A percentile compares a stretch with the other conserved stretches of the same genome.
These are phyloP conservation scores for Menidia beryllina DNA, from an alignment of 2,113 vertebrate genomes.

Conservation along the genomic window DNA sequence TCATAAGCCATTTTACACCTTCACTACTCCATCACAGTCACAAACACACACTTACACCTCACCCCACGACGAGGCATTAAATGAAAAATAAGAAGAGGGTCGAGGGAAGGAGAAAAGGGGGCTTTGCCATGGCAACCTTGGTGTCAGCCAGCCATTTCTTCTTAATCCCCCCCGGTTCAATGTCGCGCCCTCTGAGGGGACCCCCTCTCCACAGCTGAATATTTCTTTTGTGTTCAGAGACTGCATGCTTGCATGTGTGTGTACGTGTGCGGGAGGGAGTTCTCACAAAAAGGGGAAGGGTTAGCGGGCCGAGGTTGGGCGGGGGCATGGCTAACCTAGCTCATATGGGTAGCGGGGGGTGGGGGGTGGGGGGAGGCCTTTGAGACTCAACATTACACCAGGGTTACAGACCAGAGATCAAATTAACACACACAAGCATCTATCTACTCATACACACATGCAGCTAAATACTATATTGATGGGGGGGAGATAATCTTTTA, in stretches of 20 bases:
- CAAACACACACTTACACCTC: slow-evolving; percentile 53
- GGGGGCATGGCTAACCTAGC: slow-evolving; percentile 78
- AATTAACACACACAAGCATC: not conserved
- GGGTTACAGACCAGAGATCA: slow-evolving; percentile 63
- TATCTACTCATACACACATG: slow-evolving; percentile 19
- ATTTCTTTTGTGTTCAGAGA: slow-evolving; percentile 78
- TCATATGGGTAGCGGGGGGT: slow-evolving; percentile 76
- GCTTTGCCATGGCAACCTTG: slow-evolving; percentile 81
- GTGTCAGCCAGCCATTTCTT: slow-evolving; percentile 79
- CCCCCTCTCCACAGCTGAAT: slow-evolving; percentile 81
- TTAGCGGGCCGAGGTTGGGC: slow-evolving; percentile 25
- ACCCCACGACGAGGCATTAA: slow-evolving; percentile 66
- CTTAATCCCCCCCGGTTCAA: slow-evolving; percentile 82
- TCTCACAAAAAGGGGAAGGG: slow-evolving; percentile 26
- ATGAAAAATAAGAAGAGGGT: slow-evolving; percentile 74
- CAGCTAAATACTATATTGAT: slow-evolving; percentile 56
- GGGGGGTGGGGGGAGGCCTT: slow-evolving; percentile 75
- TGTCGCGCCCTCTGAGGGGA: slow-evolving; percentile 73
- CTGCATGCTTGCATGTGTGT: slow-evolving; percentile 23
- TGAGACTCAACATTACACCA: slow-evolving; percentile 77
- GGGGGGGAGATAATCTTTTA: slow-evolving; percentile 71
- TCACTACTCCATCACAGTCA: slow-evolving; percentile 42
- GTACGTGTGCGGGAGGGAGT: slow-evolving; percentile 24
- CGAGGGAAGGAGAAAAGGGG: slow-evolving; percentile 68
- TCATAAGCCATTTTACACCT: slow-evolving; percentile 65